Conservation (phyloP, 53 echinoderm and acorn worm species). For the Echinarachnius parma region DNA sequence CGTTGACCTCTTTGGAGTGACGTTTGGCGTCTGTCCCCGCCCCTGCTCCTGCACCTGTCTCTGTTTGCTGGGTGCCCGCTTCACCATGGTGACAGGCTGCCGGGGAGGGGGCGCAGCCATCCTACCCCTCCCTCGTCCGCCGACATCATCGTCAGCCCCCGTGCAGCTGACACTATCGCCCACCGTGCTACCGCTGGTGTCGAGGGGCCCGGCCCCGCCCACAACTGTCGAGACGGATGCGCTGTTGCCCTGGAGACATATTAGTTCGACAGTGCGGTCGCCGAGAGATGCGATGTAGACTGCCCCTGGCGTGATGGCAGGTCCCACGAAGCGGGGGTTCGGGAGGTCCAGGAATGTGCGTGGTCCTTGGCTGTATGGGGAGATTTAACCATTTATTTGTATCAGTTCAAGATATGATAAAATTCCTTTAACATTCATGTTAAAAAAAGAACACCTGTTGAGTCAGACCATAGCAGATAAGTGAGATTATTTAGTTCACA, state of each 20-base stretch:
- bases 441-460: too few species aligned
- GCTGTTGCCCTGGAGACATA: constrained; percentile 85
- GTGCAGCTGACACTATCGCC: constrained; percentile 29
- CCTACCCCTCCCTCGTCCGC: neutral
- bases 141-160: constrained; percentile 9
- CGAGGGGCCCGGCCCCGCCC: too few species aligned
- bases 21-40: constrained; percentile 10
- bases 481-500: too few species aligned
- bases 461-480: too few species aligned
- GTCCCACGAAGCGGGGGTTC: constrained; percentile 86
- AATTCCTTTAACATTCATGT: too few species aligned
- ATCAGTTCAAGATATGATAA: too few species aligned
- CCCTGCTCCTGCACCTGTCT: neutral
- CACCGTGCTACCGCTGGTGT: constrained; percentile 33
- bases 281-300: constrained; percentile 71
- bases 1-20: constrained; percentile 9
- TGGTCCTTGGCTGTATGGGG: neutral
- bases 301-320: constrained; percentile 71
- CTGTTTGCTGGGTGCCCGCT: constrained; percentile 15
- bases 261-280: constrained; percentile 66
- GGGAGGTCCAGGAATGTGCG: constrained; percentile 80
- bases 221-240: neutral
- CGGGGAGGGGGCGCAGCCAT: constrained; percentile 32
- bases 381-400: too few species aligned
- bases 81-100: constrained; percentile 19